Conservation (phyloP, 2,888 invertebrate genomes). For the Tetheella fluctuosa region DNA sequence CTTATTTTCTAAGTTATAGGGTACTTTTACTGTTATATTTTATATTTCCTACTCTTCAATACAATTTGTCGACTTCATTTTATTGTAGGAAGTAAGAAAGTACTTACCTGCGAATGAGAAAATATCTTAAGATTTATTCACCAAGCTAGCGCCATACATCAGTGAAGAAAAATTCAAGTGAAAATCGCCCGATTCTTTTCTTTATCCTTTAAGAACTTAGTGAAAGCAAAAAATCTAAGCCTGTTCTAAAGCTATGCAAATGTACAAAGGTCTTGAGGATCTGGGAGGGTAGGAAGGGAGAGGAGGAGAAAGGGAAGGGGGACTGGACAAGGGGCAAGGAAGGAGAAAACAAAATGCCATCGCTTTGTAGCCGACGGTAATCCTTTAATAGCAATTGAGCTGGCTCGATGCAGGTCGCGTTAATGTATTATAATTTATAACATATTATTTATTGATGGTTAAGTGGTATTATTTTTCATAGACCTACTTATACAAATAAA, state of each 20-base stretch:
- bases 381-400: conserved; percentile 81
- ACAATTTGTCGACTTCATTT: too few relatives aligned
- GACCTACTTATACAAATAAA: too few relatives aligned
- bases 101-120: neutral
- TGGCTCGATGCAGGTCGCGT: conserved; percentile 24
- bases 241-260: conserved; percentile 79
- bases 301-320: conserved; percentile 32
- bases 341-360: conserved; percentile 74
- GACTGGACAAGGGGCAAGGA: conserved; percentile 76
- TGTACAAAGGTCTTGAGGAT: conserved; percentile 79
- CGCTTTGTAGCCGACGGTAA: conserved; percentile 76
- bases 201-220: conserved; percentile 76
- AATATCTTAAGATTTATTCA: conserved; percentile 15
- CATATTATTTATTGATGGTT: conserved; percentile 10
- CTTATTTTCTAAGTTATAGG: too few relatives aligned
- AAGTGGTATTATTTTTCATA: neutral
- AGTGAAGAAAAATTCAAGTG: conserved; percentile 37
- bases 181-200: conserved; percentile 49
- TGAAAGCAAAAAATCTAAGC: conserved; percentile 72
- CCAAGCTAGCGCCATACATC: conserved; percentile 23
- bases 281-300: conserved; percentile 44
- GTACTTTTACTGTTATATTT: too few relatives aligned
- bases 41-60: too few relatives aligned
- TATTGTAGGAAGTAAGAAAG: too few relatives aligned
- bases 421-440: conserved; percentile 13